phyloP scores from a whole-genome alignment of 53 echinoderm and acorn worm species.

The Actinopyga echinites region DNA sequence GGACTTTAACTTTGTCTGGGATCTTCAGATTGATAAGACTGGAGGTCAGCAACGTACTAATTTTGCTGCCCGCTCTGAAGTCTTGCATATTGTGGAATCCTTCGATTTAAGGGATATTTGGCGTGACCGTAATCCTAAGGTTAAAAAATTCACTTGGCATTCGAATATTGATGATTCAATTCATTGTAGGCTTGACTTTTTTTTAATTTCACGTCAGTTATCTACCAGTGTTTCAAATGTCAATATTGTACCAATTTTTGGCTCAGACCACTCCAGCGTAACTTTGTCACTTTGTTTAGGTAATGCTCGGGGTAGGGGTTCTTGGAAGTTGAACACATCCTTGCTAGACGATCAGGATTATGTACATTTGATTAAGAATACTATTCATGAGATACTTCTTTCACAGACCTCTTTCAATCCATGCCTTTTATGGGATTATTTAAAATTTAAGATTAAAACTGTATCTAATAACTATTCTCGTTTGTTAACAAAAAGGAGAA shows the following conservation, averaged over 20 bases:
- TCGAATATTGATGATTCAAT: not conserved
- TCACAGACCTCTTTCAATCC: not conserved
- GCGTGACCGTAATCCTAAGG: constrained; percentile 7
- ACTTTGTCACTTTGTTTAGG: not conserved
- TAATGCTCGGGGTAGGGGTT: constrained; percentile 11
- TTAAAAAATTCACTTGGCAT: constrained; percentile 12
- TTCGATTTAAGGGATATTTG: constrained; percentile 37
- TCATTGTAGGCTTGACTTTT: constrained; percentile 30
- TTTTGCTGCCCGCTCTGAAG: constrained; percentile 21
- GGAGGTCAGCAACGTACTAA: constrained; percentile 4
- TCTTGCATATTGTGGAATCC: not conserved
- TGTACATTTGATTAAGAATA: not conserved
- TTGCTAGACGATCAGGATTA: constrained; percentile 5
- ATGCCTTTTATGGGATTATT: constrained; percentile 5
- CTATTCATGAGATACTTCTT: not conserved
- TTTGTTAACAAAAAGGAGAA: not conserved
- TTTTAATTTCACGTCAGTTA: constrained; percentile 30
- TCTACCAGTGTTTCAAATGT: not conserved
- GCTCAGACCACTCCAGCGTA: constrained; percentile 40
- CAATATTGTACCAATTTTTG: constrained; percentile 34
- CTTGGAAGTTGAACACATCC: constrained; percentile 45
- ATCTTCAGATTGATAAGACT: constrained; percentile 26
- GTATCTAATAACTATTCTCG: not conserved
- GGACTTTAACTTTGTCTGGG: constrained; percentile 38
- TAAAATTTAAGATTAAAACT: not conserved